A percentile compares a stretch with the other conserved stretches of the same genome.
Conservation (phyloP, 2,888 invertebrate genomes). For the Diadromus collaris region DNA sequence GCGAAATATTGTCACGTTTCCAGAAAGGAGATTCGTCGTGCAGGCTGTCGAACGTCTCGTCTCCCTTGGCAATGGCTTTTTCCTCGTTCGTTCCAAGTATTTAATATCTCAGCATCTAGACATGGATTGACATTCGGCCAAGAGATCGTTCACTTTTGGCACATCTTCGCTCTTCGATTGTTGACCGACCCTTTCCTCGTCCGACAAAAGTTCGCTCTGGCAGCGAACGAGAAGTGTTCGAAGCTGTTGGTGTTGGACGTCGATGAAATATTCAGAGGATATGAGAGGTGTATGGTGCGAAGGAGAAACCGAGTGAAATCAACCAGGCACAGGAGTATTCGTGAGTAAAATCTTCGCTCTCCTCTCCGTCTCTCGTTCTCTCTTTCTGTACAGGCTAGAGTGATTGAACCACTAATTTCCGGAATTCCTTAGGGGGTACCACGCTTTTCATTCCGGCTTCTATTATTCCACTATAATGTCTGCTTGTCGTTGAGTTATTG, state of each 20-base stretch:
- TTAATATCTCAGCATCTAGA: neutral
- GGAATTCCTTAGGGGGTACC: conserved; percentile 45
- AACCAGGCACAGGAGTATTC: conserved; percentile 31
- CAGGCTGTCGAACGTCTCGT: conserved; percentile 9
- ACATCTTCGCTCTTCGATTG: neutral
- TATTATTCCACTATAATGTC: conserved; percentile 19
- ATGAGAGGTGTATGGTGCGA: conserved; percentile 8
- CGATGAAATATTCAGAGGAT: conserved; percentile 23
- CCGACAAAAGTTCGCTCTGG: neutral
- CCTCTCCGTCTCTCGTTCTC: conserved; percentile 17
- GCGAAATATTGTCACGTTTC: conserved; percentile 31
- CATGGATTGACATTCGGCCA: neutral
- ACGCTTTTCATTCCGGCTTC: conserved; percentile 22
- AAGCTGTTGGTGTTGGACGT: neutral
- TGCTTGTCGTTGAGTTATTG: neutral
- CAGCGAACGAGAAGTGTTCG: conserved; percentile 19
- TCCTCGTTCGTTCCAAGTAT: neutral
- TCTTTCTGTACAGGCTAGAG: conserved; percentile 22
- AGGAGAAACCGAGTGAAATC: conserved; percentile 30
- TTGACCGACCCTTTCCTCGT: neutral
- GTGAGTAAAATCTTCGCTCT: conserved; percentile 23
- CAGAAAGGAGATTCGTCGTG: neutral
- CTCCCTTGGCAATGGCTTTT: neutral
- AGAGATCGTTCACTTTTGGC: neutral
- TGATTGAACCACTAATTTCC: conserved; percentile 57